Conservation (phyloP, 2,113 vertebrate genomes). For the Rhombomys opimus region DNA sequence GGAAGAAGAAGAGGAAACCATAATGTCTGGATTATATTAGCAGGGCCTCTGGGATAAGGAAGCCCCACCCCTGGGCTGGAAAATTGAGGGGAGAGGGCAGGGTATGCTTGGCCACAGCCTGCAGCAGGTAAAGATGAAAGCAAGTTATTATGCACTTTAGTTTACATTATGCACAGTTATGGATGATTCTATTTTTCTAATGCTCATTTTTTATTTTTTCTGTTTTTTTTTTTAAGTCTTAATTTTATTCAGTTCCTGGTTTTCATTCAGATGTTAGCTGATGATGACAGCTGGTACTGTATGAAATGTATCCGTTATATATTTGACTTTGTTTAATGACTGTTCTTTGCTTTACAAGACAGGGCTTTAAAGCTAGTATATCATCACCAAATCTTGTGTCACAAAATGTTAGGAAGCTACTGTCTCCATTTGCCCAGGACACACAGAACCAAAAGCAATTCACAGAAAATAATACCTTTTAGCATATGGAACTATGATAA, state of each 20-base stretch:
- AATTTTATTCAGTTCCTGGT: conserved; percentile 71
- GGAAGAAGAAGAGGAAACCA: too few relatives aligned
- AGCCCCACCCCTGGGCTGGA: too few relatives aligned
- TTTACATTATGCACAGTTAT: conserved; percentile 68
- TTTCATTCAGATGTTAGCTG: conserved; percentile 71
- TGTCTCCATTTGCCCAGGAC: background rate
- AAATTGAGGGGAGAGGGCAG: too few relatives aligned
- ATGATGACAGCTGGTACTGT: conserved; percentile 58
- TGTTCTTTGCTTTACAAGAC: background rate
- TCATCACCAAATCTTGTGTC: conserved; percentile 37
- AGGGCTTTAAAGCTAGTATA: background rate
- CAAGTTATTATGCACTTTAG: conserved; percentile 63
- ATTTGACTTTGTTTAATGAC: conserved; percentile 62
- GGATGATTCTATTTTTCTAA: conserved; percentile 76
- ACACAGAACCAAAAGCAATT: background rate
- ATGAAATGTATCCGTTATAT: conserved; percentile 56
- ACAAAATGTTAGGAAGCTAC: background rate
- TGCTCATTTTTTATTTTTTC: conserved; percentile 75
- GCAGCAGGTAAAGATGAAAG: too few relatives aligned
- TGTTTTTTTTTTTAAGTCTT: conserved; percentile 75
- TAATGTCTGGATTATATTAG: too few relatives aligned
- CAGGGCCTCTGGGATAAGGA: too few relatives aligned
- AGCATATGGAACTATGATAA: background rate
- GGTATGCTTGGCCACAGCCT: too few relatives aligned
- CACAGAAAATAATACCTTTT: background rate